These are phyloP conservation scores for Gymnosoma rotundatum DNA, from an alignment of 2,888 invertebrate genomes.

Conservation along the genomic window DNA sequence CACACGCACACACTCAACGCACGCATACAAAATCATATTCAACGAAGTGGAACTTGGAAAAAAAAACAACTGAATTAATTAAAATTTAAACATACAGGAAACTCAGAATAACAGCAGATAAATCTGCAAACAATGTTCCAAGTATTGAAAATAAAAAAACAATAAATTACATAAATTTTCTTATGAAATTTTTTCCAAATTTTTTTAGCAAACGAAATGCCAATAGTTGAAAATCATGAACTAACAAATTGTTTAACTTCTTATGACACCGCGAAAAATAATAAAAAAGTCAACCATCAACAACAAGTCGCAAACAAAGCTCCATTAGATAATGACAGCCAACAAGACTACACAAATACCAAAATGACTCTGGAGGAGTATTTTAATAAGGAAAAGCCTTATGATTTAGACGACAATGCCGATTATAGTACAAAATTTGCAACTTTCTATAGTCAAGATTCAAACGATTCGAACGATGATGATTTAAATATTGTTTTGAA, in stretches of 20 bases:
- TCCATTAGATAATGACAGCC: not conserved
- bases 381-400: constrained; percentile 15
- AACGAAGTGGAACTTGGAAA: constrained; percentile 62
- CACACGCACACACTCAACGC: not conserved
- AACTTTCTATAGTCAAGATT: not conserved
- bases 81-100: constrained; percentile 49
- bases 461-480: no score
- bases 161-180: constrained; percentile 33
- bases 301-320: not conserved
- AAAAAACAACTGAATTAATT: constrained; percentile 61
- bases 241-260: constrained; percentile 17
- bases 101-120: constrained; percentile 40
- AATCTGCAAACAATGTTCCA: constrained; percentile 51
- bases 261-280: not conserved
- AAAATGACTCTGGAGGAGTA: constrained; percentile 41
- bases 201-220: constrained; percentile 44
- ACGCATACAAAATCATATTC: constrained; percentile 25
- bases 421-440: not conserved
- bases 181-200: constrained; percentile 33
- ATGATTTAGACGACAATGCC: not conserved
- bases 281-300: not conserved
- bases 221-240: constrained; percentile 24
- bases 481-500: not conserved
- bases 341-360: not conserved
- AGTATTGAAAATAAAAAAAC: constrained; percentile 34